phyloP scores from a whole-genome alignment of 2,113 vertebrate species.

The Engystomops pustulosus region DNA sequence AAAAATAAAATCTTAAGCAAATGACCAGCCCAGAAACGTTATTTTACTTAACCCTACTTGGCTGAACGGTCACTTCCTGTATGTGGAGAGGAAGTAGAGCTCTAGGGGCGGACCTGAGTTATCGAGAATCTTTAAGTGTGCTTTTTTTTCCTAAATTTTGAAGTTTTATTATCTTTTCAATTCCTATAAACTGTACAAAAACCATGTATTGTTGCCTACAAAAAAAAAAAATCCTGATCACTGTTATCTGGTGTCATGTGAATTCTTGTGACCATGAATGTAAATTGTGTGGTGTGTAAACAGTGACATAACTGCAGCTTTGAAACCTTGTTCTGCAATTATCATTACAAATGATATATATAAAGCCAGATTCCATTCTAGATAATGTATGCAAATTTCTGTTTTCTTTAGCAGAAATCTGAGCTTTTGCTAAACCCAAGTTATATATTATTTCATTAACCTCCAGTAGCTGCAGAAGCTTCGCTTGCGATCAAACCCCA shows the following conservation, averaged over 20 bases:
- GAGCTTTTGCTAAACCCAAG: constrained; percentile 44
- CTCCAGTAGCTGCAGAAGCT: constrained; percentile 38
- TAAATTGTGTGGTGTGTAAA: constrained; percentile 45
- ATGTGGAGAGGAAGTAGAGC: too few species aligned
- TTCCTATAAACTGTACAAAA: too few species aligned
- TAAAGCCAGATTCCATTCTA: constrained; percentile 39
- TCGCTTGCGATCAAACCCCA: constrained; percentile 20
- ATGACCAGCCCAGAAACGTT: too few species aligned
- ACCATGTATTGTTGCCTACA: too few species aligned
- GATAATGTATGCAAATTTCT: constrained; percentile 56
- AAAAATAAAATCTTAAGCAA: too few species aligned
- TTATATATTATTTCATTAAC: constrained; percentile 58
- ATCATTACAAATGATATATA: constrained; percentile 57
- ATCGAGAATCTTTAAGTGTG: too few species aligned
- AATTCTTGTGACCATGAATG: constrained; percentile 25
- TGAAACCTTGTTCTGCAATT: constrained; percentile 50
- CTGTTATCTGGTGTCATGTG: not conserved
- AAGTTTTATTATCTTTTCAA: too few species aligned
- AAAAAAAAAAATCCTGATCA: constrained; percentile 11
- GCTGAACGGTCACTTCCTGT: too few species aligned
- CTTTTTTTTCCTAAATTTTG: too few species aligned
- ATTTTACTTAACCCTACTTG: too few species aligned
- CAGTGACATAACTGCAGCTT: constrained; percentile 42
- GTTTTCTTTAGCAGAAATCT: constrained; percentile 49
- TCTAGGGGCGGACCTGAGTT: too few species aligned